Evolutionary conservation across 2,888 invertebrate genomes (phyloP), one percentile per base, ranked within the genome.

Genomic region (Pachycephus smyrnensis): DNA sequence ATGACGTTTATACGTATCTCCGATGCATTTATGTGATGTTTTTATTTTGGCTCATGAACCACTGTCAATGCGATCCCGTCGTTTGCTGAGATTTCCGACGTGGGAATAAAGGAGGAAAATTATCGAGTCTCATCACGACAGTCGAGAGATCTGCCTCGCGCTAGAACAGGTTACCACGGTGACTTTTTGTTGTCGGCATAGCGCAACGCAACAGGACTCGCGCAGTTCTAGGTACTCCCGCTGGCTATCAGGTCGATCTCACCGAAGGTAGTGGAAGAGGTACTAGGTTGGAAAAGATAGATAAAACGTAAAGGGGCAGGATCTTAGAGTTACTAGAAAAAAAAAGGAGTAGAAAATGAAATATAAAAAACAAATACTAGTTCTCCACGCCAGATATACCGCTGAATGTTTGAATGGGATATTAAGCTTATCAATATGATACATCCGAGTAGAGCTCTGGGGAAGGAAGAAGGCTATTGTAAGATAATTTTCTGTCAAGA

Each of bases 101-200:
- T 55, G 23, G 23, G 23, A 55, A 55, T 23, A 55, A 55, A 55
- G 55, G 55, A 55, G 55, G 55, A 55, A 55, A 55, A 80, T 81
- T 85, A 86, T 85, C 82, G 80, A 80, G 82, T 82, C 80, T 84
- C 82, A 84, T 85, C 84, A 79, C 79, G 82, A 80, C 80, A 81
- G 80, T 81, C 79, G 77, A 68, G 73, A 73, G 76, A 31, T 31
- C 30, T 30, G 77, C 32, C 73, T 68, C 23, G 55, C 23, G 33
- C 78, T 71, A 78, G 83, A 87, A 85, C 86, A 83, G 84, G 86
- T 86, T 86, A 83, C 86, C 83, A 79, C 75, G 69, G 78, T 83
- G 81, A 84, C 80, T 88, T 87, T 87, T 88, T 87, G 85, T 84
- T 83, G 82, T 81, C 85, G 82, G 80, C 82, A 82, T 85, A 84